Evolutionary conservation across 37 sponge, comb jelly and placozoan species (phyloP), one percentile per base, ranked within the genome.

Genomic region (Bolinopsis microptera): DNA sequence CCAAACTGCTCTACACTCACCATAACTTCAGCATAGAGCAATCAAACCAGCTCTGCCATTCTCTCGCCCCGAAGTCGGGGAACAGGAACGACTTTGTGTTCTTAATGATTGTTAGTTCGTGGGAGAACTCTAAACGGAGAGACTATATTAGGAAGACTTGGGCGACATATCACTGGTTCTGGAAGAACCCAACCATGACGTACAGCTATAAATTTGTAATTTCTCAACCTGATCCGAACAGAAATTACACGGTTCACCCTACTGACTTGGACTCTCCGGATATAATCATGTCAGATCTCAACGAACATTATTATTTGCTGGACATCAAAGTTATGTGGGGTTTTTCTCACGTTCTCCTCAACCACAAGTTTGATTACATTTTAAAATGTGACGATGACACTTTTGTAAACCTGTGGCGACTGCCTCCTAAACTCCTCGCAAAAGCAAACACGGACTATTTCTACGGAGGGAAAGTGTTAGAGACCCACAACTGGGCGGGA

Each of bases 321-420:
- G 82, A 80, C 30, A 80, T 80, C 38, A 80, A 80, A 30, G 82
- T 80, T 5, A 31, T 80, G 82, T 80, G 82, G 82, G 82, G 38
- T 37, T 80, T 80, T 30, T 35, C 35, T 21, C 21, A 34, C 1
- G 38, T 80, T 37, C 35, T 80, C 82, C 35, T 21, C 38, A 16
- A 80, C 23, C 38, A 36, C 37, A 33, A 80, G 38, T 80, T 80
- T 37, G 23, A 80, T 8, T 80, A 80, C 38, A 16, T 80, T 16
- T 22, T 80, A 3, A 80, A 80, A 22, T 80, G 82, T 80, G 82
- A 80, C 23, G 82, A 80, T 35, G 82, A 80, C 32, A 80, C 82
- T 3, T 80, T 80, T 80, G 82, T 80, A 8, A 80, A 80, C 37
- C 38, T 80, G 82, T 80, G 38, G 38, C 82, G 82, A 30, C 23